Conservation (phyloP, 2,797 vertebrate species). For the Anabacerthia variegaticeps region DNA sequence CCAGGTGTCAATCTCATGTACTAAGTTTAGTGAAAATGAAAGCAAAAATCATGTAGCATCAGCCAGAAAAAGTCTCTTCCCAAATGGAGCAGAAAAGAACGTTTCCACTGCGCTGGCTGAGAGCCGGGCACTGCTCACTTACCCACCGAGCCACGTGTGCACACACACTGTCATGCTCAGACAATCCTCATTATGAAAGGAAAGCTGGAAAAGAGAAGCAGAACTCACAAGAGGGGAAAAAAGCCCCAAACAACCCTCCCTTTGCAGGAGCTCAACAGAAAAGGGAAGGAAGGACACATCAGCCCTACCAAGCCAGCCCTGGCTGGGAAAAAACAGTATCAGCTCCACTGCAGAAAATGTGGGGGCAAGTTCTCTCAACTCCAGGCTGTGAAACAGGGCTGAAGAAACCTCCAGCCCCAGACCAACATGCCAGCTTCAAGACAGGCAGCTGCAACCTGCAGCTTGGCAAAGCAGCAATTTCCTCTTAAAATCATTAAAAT, state of each 20-base stretch:
- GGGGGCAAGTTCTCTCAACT: background rate
- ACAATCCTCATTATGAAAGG: background rate
- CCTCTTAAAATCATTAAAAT: background rate
- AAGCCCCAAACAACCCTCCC: background rate
- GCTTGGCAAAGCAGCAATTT: background rate
- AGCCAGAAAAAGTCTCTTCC: background rate
- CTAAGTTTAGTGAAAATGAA: background rate
- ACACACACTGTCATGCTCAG: background rate
- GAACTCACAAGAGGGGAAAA: background rate
- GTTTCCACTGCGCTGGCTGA: fast-evolving
- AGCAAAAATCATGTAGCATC: background rate
- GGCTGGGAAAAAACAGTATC: background rate
- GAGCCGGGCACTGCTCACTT: background rate
- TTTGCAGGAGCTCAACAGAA: background rate
- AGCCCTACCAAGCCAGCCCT: fast-evolving
- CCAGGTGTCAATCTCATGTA: background rate
- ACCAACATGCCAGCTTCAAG: background rate
- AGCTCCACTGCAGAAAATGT: background rate
- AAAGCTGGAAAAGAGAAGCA: constrained; percentile 14
- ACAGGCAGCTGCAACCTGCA: background rate
- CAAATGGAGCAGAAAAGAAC: background rate
- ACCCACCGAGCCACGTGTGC: fast-evolving
- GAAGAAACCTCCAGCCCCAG: background rate
- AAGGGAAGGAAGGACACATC: background rate
- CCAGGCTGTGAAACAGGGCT: background rate